Conservation (phyloP, 2,888 invertebrate species). For the Matsumyia berberina region DNA sequence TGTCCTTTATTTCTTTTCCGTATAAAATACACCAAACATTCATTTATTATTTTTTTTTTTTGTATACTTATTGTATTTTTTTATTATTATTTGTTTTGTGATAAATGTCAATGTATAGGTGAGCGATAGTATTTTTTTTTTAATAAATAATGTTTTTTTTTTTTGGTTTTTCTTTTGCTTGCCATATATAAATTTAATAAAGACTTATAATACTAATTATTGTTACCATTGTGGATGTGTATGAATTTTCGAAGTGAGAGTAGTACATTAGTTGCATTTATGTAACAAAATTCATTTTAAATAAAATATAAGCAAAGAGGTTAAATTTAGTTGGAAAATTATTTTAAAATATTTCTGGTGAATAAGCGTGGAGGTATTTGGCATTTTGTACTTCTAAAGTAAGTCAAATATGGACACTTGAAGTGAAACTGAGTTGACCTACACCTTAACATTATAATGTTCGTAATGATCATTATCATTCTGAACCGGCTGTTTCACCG, state of each 20-base stretch:
- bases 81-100: constrained; percentile 10
- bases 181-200: constrained; percentile 72
- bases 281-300: background rate
- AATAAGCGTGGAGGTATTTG: constrained; percentile 12
- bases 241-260: constrained; percentile 69
- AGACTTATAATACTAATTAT: constrained; percentile 83
- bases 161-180: constrained; percentile 57
- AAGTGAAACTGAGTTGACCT: too few relatives aligned
- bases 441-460: too few relatives aligned
- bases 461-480: too few relatives aligned
- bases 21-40: constrained; percentile 78
- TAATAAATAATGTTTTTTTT: constrained; percentile 67
- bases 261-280: constrained; percentile 40
- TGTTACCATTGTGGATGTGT: constrained; percentile 84
- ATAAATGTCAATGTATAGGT: constrained; percentile 57
- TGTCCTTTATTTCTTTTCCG: constrained; percentile 54
- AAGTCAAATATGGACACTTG: too few relatives aligned
- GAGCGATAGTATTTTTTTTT: constrained; percentile 59
- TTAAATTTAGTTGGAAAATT: background rate
- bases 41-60: constrained; percentile 51
- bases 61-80: constrained; percentile 32
- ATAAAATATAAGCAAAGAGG: background rate
- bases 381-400: too few relatives aligned
- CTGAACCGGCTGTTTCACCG: too few relatives aligned
- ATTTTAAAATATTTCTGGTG: background rate